Percentiles rank a stretch among this genome's conserved stretches.
Evolutionary conservation across 2,888 invertebrate species (phyloP).

Genomic region (Chrysina gloriosa): DNA sequence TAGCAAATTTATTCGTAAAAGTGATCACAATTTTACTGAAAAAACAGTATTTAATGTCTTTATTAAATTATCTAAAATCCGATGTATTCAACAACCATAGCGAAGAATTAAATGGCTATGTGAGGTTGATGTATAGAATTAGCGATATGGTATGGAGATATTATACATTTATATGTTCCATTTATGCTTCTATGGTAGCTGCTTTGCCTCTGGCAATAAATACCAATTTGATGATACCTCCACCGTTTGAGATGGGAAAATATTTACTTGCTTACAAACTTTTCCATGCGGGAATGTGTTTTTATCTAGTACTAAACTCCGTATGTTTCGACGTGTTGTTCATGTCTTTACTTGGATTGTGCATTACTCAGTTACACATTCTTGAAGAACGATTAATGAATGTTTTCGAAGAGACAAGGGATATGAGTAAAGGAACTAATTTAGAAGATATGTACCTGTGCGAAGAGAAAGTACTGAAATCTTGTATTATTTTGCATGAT

Average conservation of each 20-base stretch:
- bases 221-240: not conserved
- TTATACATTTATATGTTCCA: not conserved
- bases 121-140: not conserved
- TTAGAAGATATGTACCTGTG: too few species aligned
- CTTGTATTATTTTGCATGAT: too few species aligned
- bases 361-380: not conserved
- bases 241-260: constrained; percentile 2
- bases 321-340: constrained; percentile 1
- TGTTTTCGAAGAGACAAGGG: not conserved
- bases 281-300: constrained; percentile 19
- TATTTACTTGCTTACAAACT: not conserved
- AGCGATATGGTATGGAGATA: not conserved
- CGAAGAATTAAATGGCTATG: constrained; percentile 21
- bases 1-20: constrained; percentile 3
- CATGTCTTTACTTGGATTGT: not conserved
- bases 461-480: too few species aligned
- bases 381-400: not conserved
- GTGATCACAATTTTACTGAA: not conserved
- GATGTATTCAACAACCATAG: constrained; percentile 20
- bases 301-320: constrained; percentile 7
- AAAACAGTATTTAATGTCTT: not conserved
- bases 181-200: constrained; percentile 3
- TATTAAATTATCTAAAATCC: constrained; percentile 26
- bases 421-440: too few species aligned
- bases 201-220: not conserved